phyloP scores from a whole-genome alignment of 2,797 vertebrate genomes.

The Pangasius sanitwongsei region DNA sequence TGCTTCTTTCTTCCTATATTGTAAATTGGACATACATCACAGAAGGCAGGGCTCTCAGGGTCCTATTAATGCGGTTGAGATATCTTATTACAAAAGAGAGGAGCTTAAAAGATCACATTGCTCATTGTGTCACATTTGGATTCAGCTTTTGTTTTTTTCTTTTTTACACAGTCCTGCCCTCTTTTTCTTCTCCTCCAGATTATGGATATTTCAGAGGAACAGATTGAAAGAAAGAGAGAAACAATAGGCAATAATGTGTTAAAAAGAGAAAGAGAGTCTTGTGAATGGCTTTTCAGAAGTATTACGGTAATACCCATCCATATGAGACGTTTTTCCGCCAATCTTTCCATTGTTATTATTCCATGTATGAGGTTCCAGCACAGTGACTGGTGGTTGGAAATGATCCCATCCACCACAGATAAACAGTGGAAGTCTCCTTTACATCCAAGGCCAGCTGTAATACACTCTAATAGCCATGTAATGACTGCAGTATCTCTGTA shows the following conservation, averaged over 20 bases:
- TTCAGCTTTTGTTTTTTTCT: not conserved
- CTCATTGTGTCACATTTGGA: constrained; percentile 38
- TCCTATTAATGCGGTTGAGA: constrained; percentile 60
- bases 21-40: constrained; percentile 67
- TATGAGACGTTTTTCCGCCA: constrained; percentile 48
- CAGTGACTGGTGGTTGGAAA: constrained; percentile 41
- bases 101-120: constrained; percentile 56
- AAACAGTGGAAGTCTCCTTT: constrained; percentile 54
- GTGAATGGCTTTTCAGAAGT: constrained; percentile 8
- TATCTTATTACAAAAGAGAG: constrained; percentile 56
- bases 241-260: constrained; percentile 48
- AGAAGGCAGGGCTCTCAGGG: constrained; percentile 63
- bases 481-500: constrained; percentile 45
- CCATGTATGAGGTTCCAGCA: constrained; percentile 38
- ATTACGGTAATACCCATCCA: constrained; percentile 60
- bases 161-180: constrained; percentile 1
- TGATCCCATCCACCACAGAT: constrained; percentile 55
- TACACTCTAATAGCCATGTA: constrained; percentile 55
- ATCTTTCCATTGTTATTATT: constrained; percentile 49
- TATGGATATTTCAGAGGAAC: constrained; percentile 66
- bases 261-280: not conserved
- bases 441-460: constrained; percentile 47
- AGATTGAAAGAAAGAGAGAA: constrained; percentile 55
- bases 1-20: constrained; percentile 19
- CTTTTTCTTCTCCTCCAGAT: constrained; percentile 47